phyloP scores from a whole-genome alignment of 2,113 vertebrate genomes.

The Australoheros scitulus region DNA sequence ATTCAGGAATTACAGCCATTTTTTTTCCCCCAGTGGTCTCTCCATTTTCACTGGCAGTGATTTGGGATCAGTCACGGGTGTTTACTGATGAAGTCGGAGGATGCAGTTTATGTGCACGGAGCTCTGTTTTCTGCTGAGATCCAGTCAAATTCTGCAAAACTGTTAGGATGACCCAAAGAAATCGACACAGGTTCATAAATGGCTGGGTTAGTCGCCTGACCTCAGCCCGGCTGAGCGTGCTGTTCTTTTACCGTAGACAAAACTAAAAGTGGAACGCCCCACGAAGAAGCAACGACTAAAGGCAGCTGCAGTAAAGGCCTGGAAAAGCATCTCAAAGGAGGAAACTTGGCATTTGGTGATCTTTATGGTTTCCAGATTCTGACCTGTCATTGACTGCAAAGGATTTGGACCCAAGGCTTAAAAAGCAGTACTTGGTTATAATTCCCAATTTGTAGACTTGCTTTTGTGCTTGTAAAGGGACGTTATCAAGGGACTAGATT shows the following conservation, averaged over 20 bases:
- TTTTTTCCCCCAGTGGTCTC: not conserved
- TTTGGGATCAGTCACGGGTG: not conserved
- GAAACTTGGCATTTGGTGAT: not conserved
- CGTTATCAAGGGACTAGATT: fast-evolving
- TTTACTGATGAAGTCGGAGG: not conserved
- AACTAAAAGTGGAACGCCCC: not conserved
- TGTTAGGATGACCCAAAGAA: not conserved
- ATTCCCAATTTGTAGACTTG: not conserved
- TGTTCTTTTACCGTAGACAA: not conserved
- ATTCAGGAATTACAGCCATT: not conserved
- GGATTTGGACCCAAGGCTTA: too few relatives aligned
- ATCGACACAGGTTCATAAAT: not conserved
- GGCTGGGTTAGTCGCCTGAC: not conserved
- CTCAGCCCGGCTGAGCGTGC: too few relatives aligned
- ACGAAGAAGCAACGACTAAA: not conserved
- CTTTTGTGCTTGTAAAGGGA: not conserved
- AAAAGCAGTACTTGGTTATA: not conserved
- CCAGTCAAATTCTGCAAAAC: not conserved
- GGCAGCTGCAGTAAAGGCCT: not conserved
- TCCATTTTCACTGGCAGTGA: not conserved
- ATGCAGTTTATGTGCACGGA: not conserved
- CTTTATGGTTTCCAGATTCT: not conserved
- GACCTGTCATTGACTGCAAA: too few relatives aligned
- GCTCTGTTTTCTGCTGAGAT: not conserved
- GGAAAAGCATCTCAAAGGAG: not conserved